A percentile compares a stretch with the other conserved stretches of the same genome.
Evolutionary conservation across 2,797 vertebrate genomes (phyloP).

Genomic region (Vespertilio murinus): DNA sequence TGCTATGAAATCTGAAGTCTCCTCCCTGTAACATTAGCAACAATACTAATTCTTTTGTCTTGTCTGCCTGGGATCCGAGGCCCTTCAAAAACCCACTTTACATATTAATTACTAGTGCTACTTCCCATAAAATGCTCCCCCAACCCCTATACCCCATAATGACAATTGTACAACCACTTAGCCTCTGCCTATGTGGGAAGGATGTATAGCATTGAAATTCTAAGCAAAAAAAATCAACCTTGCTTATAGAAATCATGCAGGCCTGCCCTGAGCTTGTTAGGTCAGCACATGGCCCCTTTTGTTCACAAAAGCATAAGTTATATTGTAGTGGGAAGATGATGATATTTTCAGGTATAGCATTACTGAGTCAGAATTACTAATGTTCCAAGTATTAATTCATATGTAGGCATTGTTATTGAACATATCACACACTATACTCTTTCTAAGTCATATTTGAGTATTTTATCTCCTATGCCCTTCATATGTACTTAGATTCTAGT

Average conservation of each 20-base stretch:
- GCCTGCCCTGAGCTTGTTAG: too few species aligned
- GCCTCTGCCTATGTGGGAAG: slow-evolving; percentile 4
- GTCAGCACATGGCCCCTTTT: too few species aligned
- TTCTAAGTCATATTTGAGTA: background rate
- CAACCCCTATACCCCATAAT: background rate
- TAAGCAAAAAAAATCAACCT: slow-evolving; percentile 13
- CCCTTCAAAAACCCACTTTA: background rate
- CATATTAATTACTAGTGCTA: slow-evolving; percentile 1
- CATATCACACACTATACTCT: background rate
- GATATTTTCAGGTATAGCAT: background rate
- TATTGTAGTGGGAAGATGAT: background rate
- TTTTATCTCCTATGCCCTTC: background rate
- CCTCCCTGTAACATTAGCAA: background rate
- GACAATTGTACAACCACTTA: background rate
- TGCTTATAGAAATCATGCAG: background rate
- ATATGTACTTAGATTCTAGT: background rate
- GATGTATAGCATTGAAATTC: slow-evolving; percentile 5
- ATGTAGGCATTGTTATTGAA: background rate
- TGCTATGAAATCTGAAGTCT: background rate
- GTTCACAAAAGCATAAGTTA: background rate
- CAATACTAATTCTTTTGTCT: background rate
- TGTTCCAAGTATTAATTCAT: background rate
- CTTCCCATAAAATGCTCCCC: background rate
- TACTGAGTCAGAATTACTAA: background rate
- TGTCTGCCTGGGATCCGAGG: background rate